Conservation (phyloP, 1,140 invertebrate genomes). For the Drosophila ohnishii region DNA sequence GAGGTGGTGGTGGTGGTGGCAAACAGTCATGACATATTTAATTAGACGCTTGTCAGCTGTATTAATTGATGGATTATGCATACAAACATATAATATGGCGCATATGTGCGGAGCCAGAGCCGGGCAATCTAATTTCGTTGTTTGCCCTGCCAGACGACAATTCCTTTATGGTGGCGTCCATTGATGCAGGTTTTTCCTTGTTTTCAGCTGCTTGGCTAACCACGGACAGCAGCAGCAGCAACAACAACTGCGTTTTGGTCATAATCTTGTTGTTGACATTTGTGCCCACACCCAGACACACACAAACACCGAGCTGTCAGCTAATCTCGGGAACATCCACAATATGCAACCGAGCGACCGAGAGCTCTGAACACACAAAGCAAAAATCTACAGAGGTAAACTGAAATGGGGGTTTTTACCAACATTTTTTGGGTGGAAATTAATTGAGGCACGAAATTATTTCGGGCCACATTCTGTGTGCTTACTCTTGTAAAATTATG, state of each 20-base stretch:
- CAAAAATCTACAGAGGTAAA: constrained; percentile 18
- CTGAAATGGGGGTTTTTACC: constrained; percentile 6
- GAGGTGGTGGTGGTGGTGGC: not conserved
- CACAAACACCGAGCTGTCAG: constrained; percentile 52
- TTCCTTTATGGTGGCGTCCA: constrained; percentile 44
- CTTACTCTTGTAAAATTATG: not conserved
- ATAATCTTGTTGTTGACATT: constrained; percentile 74
- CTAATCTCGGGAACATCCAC: constrained; percentile 32
- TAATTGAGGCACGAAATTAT: constrained; percentile 2
- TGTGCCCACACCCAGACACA: constrained; percentile 58
- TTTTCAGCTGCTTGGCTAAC: constrained; percentile 67
- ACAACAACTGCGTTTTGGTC: constrained; percentile 50
- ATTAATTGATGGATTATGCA: constrained; percentile 71
- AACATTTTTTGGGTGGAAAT: constrained; percentile 13
- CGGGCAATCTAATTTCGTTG: constrained; percentile 46
- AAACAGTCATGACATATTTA: constrained; percentile 63
- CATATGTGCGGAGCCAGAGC: not conserved
- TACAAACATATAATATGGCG: constrained; percentile 18
- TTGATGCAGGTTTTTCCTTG: constrained; percentile 49
- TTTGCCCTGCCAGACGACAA: constrained; percentile 36
- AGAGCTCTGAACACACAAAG: constrained; percentile 12
- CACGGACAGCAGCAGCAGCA: constrained; percentile 36
- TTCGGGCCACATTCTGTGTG: constrained; percentile 1
- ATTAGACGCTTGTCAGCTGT: constrained; percentile 70
- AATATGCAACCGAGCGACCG: constrained; percentile 51